Percentiles rank a stretch among this genome's conserved stretches.
Evolutionary conservation across 2,797 vertebrate species (phyloP).

Genomic region (Peromyscus attwateri): DNA sequence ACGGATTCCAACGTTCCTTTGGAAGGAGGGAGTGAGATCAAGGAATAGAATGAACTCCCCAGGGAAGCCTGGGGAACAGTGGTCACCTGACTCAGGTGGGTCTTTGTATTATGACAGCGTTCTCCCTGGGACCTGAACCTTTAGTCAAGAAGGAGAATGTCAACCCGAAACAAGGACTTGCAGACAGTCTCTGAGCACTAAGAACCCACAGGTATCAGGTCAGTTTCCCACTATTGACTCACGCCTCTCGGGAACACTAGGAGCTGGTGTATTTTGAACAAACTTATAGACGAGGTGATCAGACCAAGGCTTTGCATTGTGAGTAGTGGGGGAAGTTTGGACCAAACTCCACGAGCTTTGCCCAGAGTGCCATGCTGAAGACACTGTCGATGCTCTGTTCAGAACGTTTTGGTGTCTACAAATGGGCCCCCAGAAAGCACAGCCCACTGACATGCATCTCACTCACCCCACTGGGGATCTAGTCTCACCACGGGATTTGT

Average conservation of each 20-base stretch:
- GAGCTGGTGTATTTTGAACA: neutral
- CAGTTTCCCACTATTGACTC: neutral
- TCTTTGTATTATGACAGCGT: neutral
- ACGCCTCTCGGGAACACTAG: neutral
- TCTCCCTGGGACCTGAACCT: neutral
- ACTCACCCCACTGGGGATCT: conserved; percentile 85
- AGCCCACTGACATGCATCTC: conserved; percentile 82
- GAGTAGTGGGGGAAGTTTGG: too few species aligned
- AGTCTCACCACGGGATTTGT: conserved; percentile 82
- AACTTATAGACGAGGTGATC: conserved; percentile 54
- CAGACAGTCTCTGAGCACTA: neutral
- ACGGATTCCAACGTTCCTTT: neutral
- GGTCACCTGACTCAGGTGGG: too few species aligned
- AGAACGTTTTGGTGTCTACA: conserved; percentile 80
- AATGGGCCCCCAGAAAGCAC: conserved; percentile 78
- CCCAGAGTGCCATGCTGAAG: neutral
- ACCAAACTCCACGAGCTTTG: neutral
- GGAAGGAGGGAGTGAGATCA: neutral
- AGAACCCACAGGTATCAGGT: neutral
- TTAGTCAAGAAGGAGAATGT: neutral
- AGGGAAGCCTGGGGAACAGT: neutral
- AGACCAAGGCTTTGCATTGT: neutral
- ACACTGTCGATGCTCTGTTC: neutral
- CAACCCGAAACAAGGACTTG: neutral
- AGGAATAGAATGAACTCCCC: neutral